Base-by-base conservation (phyloP, 2,797 vertebrate species). In the Antennarius maculatus region DNA sequence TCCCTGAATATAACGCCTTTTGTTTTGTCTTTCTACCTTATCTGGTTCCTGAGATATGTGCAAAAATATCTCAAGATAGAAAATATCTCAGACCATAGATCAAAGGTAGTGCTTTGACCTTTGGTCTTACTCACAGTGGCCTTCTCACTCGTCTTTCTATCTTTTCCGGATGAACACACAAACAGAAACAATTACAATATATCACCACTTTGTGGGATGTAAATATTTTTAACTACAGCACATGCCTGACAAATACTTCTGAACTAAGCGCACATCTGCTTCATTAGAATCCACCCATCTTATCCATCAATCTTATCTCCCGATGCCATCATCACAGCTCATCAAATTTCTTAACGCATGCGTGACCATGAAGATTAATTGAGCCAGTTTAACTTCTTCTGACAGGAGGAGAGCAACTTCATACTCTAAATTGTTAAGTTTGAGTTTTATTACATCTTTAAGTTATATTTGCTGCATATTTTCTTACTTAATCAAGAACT, bases 211-310 rank as follows among this genome's bases (percentile, higher is more conserved):
- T 23, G 23, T 23, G 23, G 23, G 23, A 23, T 23, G 2, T 23
- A 23, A 54, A 61, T 87, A 84, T 85, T 55, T 66, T 31, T 49
- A 81, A 84, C 80, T 84, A 87, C 67, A 71, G 53, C 64, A 67
- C 74, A 77, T 61, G 75, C 69, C 76, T 83, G 68, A 74, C 69
- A 87, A 88, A 86, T 90, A 88, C 83, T 83, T 82, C 74, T 82
- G 79, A 91, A 87, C 76, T 89, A 93, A 90, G 84, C 57, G 61
- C 85, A 89, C 92, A 92, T 92, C 89, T 94, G 89, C 91, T 93
- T 89, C 84, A 93, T 91, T 92, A 92, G 77, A 82, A 85, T 81
- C 77, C 88, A 89, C 91, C 88, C 83, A 88, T 93, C 90, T 90
- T 85, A 84, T 78, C 87, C 83, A 88, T 91, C 91, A 91, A 71